These are phyloP conservation scores for Beris chalybata DNA, from an alignment of 2,888 invertebrate genomes.

Conservation along the genomic window DNA sequence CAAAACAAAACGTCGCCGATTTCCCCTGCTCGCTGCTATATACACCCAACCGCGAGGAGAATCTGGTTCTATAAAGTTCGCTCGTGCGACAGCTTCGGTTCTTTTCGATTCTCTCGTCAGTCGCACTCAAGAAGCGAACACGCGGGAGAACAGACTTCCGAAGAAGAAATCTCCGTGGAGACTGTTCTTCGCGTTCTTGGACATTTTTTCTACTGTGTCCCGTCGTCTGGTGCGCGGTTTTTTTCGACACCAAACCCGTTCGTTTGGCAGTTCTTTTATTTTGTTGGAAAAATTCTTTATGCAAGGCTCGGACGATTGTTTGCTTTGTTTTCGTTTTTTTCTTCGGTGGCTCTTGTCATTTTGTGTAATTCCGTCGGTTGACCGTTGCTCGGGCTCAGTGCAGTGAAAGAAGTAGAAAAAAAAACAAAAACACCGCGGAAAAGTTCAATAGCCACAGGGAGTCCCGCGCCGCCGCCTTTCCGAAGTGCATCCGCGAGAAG, in stretches of 20 bases:
- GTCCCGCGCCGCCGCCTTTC: slow-evolving; percentile 5
- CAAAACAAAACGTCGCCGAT: no score
- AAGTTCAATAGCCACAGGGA: slow-evolving; percentile 30
- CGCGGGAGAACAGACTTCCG: slow-evolving; percentile 19
- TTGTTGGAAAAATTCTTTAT: background rate
- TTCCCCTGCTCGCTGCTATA: no score
- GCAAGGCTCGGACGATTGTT: no score
- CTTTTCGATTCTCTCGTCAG: background rate
- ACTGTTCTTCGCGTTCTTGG: slow-evolving; percentile 42
- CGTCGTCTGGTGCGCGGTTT: no score
- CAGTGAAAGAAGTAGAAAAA: slow-evolving; percentile 7
- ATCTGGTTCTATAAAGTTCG: no score
- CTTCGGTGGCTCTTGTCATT: slow-evolving; percentile 17
- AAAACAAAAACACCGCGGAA: slow-evolving; percentile 20
- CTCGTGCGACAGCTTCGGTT: background rate
- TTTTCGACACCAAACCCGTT: no score
- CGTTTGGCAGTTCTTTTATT: slow-evolving; percentile 26
- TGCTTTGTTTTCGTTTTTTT: slow-evolving; percentile 32
- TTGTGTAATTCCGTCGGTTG: no score
- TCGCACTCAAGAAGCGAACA: slow-evolving; percentile 30
- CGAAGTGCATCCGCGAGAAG: slow-evolving; percentile 22
- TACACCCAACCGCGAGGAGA: no score
- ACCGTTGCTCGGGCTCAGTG: no score
- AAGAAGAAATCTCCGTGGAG: no score
- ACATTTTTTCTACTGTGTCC: slow-evolving; percentile 24